Evolutionary conservation across 2,888 invertebrate genomes (phyloP).

Genomic region (Perdita meconis): DNA sequence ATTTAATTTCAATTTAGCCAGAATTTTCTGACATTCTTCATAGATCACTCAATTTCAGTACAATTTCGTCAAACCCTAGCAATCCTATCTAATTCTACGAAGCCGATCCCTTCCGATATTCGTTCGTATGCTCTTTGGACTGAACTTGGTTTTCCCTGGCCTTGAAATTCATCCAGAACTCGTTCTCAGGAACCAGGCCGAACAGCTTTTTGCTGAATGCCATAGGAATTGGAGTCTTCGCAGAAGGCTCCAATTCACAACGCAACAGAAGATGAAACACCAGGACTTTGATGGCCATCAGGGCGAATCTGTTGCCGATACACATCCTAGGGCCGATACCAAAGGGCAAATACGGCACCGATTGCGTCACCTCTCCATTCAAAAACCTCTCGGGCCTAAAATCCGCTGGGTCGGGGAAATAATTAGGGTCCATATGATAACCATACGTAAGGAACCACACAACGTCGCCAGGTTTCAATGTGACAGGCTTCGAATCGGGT

Average conservation of each 20-base stretch:
- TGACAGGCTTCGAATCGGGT: constrained; percentile 72
- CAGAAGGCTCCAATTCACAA: constrained; percentile 74
- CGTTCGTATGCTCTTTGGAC: too few species aligned
- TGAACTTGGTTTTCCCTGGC: background rate
- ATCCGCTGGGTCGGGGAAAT: constrained; percentile 79
- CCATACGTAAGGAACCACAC: constrained; percentile 75
- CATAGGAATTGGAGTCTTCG: constrained; percentile 83
- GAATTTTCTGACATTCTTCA: too few species aligned
- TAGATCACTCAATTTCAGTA: too few species aligned
- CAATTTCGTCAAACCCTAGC: background rate
- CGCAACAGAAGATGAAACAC: constrained; percentile 69
- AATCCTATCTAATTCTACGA: background rate
- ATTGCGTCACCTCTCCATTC: constrained; percentile 41
- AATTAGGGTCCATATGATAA: constrained; percentile 79
- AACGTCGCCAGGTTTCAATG: constrained; percentile 74
- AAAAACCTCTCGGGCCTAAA: constrained; percentile 83
- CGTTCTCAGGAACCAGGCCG: constrained; percentile 57
- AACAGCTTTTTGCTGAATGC: constrained; percentile 43
- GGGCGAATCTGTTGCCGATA: constrained; percentile 83
- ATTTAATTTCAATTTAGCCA: too few species aligned
- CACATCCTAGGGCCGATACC: constrained; percentile 77
- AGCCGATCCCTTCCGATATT: background rate
- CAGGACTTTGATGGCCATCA: constrained; percentile 72
- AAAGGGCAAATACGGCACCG: constrained; percentile 71
- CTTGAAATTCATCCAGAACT: constrained; percentile 69